Evolutionary conservation across 2,888 invertebrate species (phyloP), one percentile per base, ranked within the genome.

Genomic region (Prosapia bicincta): DNA sequence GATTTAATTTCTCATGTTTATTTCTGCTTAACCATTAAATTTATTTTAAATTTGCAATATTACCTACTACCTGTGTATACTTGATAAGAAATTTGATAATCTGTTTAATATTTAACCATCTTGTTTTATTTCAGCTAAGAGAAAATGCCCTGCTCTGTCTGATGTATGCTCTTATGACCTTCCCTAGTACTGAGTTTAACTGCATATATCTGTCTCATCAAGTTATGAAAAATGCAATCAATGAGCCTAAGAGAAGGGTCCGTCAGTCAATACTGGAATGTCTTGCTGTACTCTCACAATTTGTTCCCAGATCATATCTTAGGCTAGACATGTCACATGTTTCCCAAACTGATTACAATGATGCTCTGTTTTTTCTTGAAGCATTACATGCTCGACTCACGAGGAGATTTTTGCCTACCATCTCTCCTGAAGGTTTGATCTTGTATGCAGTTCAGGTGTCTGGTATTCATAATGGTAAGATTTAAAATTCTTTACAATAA

Each of bases 221-320:
- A 26, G 72, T 81, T 15, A 78, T 80, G 66, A 71, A 78, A 54
- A 77, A 85, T 85, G 72, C 87, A 85, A 30, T 84, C 85, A 69
- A 81, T 23, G 90, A 91, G 82, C 90, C 89, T 80, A 94, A 92
- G 81, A 89, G 91, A 83, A 90, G 90, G 81, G 96, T 92, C 78
- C 90, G 89, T 82, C 96, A 89, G 86, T 96, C 89, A 78, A 93
- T 89, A 75, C 88, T 96, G 73, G 95, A 96, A 83, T 91, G 93
- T 32, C 85, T 95, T 69, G 93, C 95, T 0, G 91, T 92, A 26
- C 84, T 95, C 66, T 93, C 93, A 1, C 93, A 94, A 84, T 89
- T 93, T 74, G 83, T 87, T 69, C 80, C 82, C 1, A 38, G 77
- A 13, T 74, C 76, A 0, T 72, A 66, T 24, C 72, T 76, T 24